Evolutionary conservation across 2,888 invertebrate genomes (phyloP).

Genomic region (Macrophya annulata): DNA sequence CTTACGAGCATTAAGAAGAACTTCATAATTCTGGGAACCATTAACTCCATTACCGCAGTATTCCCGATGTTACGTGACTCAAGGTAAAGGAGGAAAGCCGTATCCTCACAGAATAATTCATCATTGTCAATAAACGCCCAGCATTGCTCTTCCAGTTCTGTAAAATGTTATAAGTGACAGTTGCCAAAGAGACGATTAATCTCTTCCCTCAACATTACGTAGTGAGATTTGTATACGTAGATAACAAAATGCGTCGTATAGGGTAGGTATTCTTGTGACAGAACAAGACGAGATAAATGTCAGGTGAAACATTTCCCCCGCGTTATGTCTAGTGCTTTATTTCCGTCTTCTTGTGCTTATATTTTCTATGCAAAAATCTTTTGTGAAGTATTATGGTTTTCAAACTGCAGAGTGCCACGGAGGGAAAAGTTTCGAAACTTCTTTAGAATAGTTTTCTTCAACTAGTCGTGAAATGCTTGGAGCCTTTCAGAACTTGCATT

Average conservation of each 20-base stretch:
- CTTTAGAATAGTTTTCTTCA: slow-evolving; percentile 36
- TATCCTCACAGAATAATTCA: slow-evolving; percentile 87
- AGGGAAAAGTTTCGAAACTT: slow-evolving; percentile 38
- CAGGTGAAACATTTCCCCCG: slow-evolving; percentile 25
- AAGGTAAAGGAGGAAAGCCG: slow-evolving; percentile 86
- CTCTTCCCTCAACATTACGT: neutral
- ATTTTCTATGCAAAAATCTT: slow-evolving; percentile 42
- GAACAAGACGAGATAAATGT: slow-evolving; percentile 41
- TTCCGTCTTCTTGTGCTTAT: neutral
- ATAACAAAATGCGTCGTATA: neutral
- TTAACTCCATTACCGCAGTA: slow-evolving; percentile 85
- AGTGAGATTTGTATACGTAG: neutral
- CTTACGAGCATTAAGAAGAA: slow-evolving; percentile 90
- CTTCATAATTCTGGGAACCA: slow-evolving; percentile 88
- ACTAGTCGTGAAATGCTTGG: slow-evolving; percentile 35
- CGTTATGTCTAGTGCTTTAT: slow-evolving; percentile 19
- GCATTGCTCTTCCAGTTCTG: slow-evolving; percentile 89
- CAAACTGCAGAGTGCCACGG: slow-evolving; percentile 9
- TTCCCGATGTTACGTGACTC: slow-evolving; percentile 83
- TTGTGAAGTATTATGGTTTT: slow-evolving; percentile 22
- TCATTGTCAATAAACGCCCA: slow-evolving; percentile 89
- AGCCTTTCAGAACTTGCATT: slow-evolving; percentile 38
- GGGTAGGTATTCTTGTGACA: slow-evolving; percentile 2
- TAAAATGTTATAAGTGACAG: slow-evolving; percentile 8
- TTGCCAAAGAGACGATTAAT: slow-evolving; percentile 6